Evolutionary conservation across 2,113 vertebrate species (phyloP), one percentile per base, ranked within the genome.

Genomic region (Proteles cristata): DNA sequence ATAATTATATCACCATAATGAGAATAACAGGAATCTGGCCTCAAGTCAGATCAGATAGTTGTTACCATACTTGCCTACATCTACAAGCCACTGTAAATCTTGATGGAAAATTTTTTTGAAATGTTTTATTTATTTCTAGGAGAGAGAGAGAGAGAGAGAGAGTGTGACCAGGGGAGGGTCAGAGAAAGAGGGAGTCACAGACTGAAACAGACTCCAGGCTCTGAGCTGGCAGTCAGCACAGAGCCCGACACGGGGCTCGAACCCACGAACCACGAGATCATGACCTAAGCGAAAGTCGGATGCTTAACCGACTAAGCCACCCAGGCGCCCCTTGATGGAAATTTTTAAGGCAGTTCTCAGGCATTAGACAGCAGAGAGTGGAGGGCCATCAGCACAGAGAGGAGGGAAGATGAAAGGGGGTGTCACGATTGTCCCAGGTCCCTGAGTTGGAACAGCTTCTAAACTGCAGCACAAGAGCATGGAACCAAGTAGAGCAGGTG

Each of bases 401-500:
- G 55, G 65, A 33, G 48, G 69, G 63, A 48, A 45, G 77, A 66
- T 4, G 48, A 53, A 69, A 23, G 14, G 19, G 21, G 19, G 31
- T 28, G 33, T 69, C 48, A 33, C 16, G 2, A 16, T n/a, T 25
- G 65, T 14, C 14, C 14, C 31, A 12, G 31, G 19, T 23, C 55
- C 50, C 43, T 39, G 58, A 33, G 43, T 66, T 16, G 23, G 12
- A 31, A 26, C 6, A 23, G 19, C 65, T 76, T 76, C 58, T 31
- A 2, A 25, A 4, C 21, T 50, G 33, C 9, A 15, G 7, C 19
- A 11, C 1, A 17, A 25, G 28, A 23, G 11, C 23, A 11, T 6
- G 43, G 55, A 93, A n/a, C 3, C 39, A 33, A 19, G 26, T 25
- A 55, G n/a, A 31, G 43, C 21, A 1, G 65, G 55, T 0, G 14